Evolutionary conservation across 2,797 vertebrate genomes (phyloP).

Genomic region (Dendrocincla fuliginosa): DNA sequence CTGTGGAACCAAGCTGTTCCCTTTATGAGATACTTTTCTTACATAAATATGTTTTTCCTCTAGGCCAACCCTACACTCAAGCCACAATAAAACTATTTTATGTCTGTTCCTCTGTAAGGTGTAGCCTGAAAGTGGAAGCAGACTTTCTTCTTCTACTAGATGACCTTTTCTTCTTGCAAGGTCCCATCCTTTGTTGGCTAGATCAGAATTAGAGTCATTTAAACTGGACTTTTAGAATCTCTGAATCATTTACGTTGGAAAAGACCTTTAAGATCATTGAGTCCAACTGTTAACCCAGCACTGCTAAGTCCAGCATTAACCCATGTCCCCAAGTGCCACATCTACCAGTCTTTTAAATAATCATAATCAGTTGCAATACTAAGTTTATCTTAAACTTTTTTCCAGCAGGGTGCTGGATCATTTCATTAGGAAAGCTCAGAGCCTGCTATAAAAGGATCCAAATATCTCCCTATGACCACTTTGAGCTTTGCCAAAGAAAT

Average conservation of each 20-base stretch:
- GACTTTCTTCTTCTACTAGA: neutral
- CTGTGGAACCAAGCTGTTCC: neutral
- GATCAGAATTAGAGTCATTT: neutral
- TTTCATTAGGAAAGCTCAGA: neutral
- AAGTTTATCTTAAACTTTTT: neutral
- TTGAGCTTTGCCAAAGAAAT: neutral
- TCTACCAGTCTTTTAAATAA: neutral
- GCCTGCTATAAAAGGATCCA: neutral
- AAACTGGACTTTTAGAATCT: neutral
- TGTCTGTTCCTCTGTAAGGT: neutral
- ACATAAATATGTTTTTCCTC: neutral
- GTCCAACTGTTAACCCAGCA: neutral
- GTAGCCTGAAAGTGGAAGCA: neutral
- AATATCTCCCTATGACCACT: fast-evolving
- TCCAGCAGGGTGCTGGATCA: neutral
- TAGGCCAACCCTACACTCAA: neutral
- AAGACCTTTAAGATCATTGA: neutral
- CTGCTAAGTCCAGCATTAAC: neutral
- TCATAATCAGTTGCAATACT: neutral
- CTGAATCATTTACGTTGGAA: neutral
- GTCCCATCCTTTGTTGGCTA: neutral
- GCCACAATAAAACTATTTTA: neutral
- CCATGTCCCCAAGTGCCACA: neutral
- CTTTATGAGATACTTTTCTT: neutral
- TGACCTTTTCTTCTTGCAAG: neutral